phyloP scores from a whole-genome alignment of 2,888 invertebrate genomes.

The Odontomyia ornata region DNA sequence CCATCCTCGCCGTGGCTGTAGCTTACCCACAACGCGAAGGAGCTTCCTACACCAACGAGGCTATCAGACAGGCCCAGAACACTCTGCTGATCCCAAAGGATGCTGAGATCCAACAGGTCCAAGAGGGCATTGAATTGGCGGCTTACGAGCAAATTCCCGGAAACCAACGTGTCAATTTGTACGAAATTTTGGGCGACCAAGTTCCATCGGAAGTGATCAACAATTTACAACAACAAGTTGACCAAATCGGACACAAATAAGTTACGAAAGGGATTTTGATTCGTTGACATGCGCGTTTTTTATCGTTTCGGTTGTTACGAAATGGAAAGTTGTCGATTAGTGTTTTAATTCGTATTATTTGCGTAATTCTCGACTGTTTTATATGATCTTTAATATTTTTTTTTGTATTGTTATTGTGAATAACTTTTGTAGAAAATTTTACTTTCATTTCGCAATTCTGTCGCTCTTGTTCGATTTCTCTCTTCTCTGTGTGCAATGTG shows the following conservation, averaged over 20 bases:
- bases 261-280: not conserved
- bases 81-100: constrained; percentile 86
- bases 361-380: constrained; percentile 11
- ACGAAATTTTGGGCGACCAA: constrained; percentile 84
- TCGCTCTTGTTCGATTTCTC: not conserved
- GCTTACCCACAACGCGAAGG: constrained; percentile 81
- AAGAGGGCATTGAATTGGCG: constrained; percentile 86
- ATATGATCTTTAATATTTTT: not conserved
- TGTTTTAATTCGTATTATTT: constrained; percentile 18
- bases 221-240: constrained; percentile 86
- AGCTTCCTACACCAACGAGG: constrained; percentile 83
- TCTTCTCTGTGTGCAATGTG: not conserved
- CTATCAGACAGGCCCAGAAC: constrained; percentile 86
- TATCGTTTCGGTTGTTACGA: constrained; percentile 26
- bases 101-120: constrained; percentile 86
- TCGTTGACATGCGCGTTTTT: not conserved
- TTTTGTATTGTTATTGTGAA: not conserved
- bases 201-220: constrained; percentile 88
- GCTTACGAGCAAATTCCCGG: constrained; percentile 88
- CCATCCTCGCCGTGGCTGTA: constrained; percentile 65
- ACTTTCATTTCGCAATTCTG: not conserved
- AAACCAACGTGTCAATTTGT: constrained; percentile 84
- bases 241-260: constrained; percentile 79
- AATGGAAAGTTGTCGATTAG: constrained; percentile 16
- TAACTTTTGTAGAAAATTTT: constrained; percentile 1